phyloP scores from a whole-genome alignment of 2,113 vertebrate species.

The Cyanoramphus novaezelandiae region DNA sequence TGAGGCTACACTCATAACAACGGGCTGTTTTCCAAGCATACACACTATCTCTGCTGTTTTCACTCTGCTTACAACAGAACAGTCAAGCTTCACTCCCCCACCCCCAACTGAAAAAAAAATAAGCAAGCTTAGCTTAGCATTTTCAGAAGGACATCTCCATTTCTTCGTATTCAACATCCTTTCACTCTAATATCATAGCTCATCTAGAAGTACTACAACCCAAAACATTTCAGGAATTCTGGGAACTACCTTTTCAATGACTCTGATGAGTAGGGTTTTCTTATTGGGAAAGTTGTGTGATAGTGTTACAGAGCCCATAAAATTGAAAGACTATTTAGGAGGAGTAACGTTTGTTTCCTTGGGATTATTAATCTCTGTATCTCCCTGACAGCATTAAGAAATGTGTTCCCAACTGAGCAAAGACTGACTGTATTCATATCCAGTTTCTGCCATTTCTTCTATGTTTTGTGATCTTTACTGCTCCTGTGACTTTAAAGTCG shows the following conservation, averaged over 20 bases:
- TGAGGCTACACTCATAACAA: background rate
- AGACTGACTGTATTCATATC: background rate
- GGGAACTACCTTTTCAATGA: fast-evolving
- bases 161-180: background rate
- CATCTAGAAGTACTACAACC: background rate
- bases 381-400: background rate
- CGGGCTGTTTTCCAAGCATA: background rate
- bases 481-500: background rate
- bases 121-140: background rate
- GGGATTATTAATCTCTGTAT: background rate
- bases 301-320: background rate
- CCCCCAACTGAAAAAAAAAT: background rate
- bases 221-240: fast-evolving
- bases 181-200: background rate
- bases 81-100: background rate
- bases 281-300: background rate
- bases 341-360: background rate
- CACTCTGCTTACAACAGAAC: background rate
- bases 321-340: background rate
- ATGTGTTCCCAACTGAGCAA: background rate
- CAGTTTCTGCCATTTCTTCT: background rate
- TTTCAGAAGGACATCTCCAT: background rate
- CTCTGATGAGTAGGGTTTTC: background rate
- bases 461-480: background rate
- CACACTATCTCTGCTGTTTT: background rate